A percentile compares a stretch with the other conserved stretches of the same genome.
phyloP scores from a whole-genome alignment of 2,888 invertebrate genomes.

The Pristionchus maxplancki region DNA sequence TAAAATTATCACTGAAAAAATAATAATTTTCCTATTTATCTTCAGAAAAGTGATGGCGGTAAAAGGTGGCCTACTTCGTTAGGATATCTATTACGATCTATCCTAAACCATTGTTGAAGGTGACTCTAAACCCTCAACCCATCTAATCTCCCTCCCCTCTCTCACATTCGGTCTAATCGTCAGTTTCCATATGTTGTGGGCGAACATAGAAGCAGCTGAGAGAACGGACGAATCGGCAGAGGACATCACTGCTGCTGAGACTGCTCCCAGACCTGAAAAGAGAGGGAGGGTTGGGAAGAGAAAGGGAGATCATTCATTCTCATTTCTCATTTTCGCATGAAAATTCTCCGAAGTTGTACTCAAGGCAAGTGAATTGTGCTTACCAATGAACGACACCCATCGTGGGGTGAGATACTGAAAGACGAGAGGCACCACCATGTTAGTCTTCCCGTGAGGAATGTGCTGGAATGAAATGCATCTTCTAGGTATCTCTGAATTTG shows the following conservation, averaged over 20 bases:
- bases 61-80: no score
- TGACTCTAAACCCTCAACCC: no score
- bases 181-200: constrained; percentile 96
- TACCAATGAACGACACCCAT: constrained; percentile 95
- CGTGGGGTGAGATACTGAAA: constrained; percentile 93
- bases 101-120: no score
- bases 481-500: background rate
- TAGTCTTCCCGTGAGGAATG: constrained; percentile 83
- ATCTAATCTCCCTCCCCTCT: no score
- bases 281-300: no score
- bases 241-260: constrained; percentile 99
- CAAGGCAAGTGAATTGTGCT: background rate
- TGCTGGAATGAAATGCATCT: background rate
- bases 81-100: no score
- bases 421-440: constrained; percentile 96
- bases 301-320: no score
- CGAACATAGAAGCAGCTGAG: constrained; percentile 98
- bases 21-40: no score
- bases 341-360: no score
- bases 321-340: no score
- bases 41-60: no score
- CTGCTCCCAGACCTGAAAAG: constrained; percentile 86
- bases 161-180: constrained; percentile 92
- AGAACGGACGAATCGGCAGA: constrained; percentile 98
- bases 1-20: no score